Conservation (phyloP, 2,797 vertebrate species). For the Pogonophryne albipinna region DNA sequence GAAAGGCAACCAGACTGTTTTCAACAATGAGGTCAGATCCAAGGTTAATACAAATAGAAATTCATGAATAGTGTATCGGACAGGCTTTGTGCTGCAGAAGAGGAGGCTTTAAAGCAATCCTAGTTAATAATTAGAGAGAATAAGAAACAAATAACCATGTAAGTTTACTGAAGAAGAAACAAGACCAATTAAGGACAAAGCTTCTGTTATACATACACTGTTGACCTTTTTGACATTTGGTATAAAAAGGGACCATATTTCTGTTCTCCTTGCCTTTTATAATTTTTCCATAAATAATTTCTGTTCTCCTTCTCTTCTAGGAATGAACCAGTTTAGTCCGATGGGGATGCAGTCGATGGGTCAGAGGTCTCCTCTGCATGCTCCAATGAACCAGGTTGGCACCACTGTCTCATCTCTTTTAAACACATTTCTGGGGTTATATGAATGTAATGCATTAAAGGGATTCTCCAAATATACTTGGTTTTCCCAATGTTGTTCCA, state of each 20-base stretch:
- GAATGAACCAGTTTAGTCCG: conserved; percentile 93
- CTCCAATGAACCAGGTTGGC: conserved; percentile 91
- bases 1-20: neutral
- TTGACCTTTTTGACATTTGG: too few relatives aligned
- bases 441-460: neutral
- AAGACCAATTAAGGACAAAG: neutral
- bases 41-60: neutral
- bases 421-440: neutral
- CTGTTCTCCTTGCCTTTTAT: too few relatives aligned
- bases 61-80: neutral
- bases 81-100: neutral
- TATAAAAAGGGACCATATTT: neutral
- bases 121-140: neutral
- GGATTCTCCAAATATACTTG: neutral
- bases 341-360: conserved; percentile 91
- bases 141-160: too few relatives aligned
- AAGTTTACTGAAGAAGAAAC: conserved; percentile 10
- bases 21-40: neutral
- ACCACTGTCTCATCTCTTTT: neutral
- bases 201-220: neutral
- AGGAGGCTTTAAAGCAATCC: neutral
- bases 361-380: conserved; percentile 91
- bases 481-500: neutral
- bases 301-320: conserved; percentile 73
- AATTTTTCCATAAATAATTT: too few relatives aligned